phyloP scores from a whole-genome alignment of 2,888 invertebrate genomes.

The Cabera pusaria region DNA sequence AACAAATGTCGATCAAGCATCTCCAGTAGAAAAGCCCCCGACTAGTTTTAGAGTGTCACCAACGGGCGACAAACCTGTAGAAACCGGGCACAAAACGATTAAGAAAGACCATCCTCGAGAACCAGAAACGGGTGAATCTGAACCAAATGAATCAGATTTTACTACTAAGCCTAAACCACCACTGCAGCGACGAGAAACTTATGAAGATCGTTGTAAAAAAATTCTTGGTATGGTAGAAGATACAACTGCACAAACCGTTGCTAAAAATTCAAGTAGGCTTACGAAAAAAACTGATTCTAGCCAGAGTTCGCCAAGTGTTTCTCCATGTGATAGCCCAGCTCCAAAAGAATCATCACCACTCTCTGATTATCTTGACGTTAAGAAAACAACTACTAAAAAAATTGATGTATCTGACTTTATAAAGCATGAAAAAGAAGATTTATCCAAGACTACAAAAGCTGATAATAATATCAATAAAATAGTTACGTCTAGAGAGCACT shows the following conservation, averaged over 20 bases:
- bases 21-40: constrained; percentile 68
- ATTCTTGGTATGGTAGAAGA: constrained; percentile 86
- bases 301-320: constrained; percentile 52
- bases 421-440: constrained; percentile 44
- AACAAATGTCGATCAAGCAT: constrained; percentile 42
- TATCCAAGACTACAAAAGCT: constrained; percentile 33
- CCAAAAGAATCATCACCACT: constrained; percentile 42
- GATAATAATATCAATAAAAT: constrained; percentile 31
- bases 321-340: constrained; percentile 54
- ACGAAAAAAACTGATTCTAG: constrained; percentile 39
- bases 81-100: constrained; percentile 46
- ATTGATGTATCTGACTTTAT: constrained; percentile 47
- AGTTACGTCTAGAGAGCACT: constrained; percentile 39
- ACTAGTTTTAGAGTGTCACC: constrained; percentile 68
- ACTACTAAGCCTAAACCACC: constrained; percentile 80
- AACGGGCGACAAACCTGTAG: constrained; percentile 48
- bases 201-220: constrained; percentile 88
- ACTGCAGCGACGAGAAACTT: constrained; percentile 86
- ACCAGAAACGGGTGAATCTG: constrained; percentile 38
- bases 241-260: constrained; percentile 42
- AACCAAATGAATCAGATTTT: constrained; percentile 24
- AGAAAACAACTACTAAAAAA: constrained; percentile 32
- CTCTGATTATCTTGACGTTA: constrained; percentile 30
- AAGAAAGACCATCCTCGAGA: constrained; percentile 55
- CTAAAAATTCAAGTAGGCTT: constrained; percentile 34